These are phyloP conservation scores for Deilephila elpenor DNA, from an alignment of 2,888 invertebrate genomes.

Conservation along the genomic window DNA sequence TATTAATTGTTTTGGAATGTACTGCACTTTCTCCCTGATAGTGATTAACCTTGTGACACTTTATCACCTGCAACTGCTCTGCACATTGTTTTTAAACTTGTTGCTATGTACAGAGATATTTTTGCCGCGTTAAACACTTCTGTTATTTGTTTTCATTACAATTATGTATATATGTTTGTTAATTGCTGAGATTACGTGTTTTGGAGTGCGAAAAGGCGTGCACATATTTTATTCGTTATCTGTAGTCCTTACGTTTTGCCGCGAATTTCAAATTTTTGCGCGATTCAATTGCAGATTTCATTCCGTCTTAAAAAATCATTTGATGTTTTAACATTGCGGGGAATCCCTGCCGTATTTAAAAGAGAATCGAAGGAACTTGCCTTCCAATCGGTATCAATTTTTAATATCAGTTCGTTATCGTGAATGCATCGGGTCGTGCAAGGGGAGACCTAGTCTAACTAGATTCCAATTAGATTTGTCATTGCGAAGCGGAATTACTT, in stretches of 20 bases:
- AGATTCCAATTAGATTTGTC: slow-evolving; percentile 35
- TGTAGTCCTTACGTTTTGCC: slow-evolving; percentile 3
- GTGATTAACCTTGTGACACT: slow-evolving; percentile 50
- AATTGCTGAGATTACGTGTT: background rate
- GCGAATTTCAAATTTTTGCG: slow-evolving; percentile 11
- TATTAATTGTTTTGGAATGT: slow-evolving; percentile 14
- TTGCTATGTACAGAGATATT: slow-evolving; percentile 37
- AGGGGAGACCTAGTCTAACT: slow-evolving; percentile 1
- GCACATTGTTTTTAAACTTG: slow-evolving; percentile 43
- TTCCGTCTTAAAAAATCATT: background rate
- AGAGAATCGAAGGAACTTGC: no score
- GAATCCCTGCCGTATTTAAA: background rate
- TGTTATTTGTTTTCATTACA: background rate
- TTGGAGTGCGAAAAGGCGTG: background rate
- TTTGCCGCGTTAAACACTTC: slow-evolving; percentile 6
- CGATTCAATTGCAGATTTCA: background rate
- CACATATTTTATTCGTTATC: background rate
- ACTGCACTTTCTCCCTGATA: slow-evolving; percentile 54
- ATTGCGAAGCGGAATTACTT: slow-evolving; percentile 6
- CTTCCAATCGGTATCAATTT: background rate
- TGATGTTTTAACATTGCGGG: no score
- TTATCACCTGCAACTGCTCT: slow-evolving; percentile 51
- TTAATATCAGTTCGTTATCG: slow-evolving; percentile 15
- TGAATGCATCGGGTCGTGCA: background rate
- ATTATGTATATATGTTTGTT: slow-evolving; percentile 26